Conservation (phyloP, 2,113 vertebrate species). For the Rhadina sibilatrix region DNA sequence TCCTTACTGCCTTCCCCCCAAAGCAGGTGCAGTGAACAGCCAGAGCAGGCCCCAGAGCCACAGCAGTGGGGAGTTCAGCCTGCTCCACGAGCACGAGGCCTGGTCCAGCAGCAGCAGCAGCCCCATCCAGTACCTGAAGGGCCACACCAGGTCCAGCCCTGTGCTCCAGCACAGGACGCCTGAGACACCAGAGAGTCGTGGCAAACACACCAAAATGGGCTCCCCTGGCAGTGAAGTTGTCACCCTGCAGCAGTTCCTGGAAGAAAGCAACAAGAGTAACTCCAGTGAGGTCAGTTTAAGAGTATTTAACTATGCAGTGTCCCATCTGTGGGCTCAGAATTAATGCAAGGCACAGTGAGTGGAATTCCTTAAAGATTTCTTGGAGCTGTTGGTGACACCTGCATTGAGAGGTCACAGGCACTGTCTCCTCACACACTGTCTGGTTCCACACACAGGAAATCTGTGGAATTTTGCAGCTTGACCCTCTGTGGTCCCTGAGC, state of each 20-base stretch:
- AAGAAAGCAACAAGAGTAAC: conserved; percentile 87
- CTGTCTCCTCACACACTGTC: not conserved
- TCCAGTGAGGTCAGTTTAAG: conserved; percentile 70
- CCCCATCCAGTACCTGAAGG: conserved; percentile 86
- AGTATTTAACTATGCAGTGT: fast-evolving
- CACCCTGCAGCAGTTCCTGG: conserved; percentile 91
- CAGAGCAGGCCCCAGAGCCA: conserved; percentile 92
- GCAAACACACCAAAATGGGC: conserved; percentile 66
- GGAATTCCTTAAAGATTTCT: not conserved
- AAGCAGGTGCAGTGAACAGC: conserved; percentile 83
- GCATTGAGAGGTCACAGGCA: not conserved
- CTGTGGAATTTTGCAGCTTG: not conserved
- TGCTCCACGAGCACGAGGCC: conserved; percentile 87
- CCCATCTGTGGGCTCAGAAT: not conserved
- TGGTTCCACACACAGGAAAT: not conserved
- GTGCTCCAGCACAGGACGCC: conserved; percentile 76
- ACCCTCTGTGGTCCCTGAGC: not conserved
- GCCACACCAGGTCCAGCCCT: conserved; percentile 83
- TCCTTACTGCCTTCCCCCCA: conserved; percentile 31
- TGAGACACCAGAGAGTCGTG: conserved; percentile 65
- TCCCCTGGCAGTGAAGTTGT: conserved; percentile 87
- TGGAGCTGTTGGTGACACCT: not conserved
- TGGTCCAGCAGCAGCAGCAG: conserved; percentile 95
- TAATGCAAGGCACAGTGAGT: not conserved
- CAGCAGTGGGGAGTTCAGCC: conserved; percentile 94